Conservation (phyloP, 2,888 invertebrate species). For the Pseudococcus longispinus region DNA sequence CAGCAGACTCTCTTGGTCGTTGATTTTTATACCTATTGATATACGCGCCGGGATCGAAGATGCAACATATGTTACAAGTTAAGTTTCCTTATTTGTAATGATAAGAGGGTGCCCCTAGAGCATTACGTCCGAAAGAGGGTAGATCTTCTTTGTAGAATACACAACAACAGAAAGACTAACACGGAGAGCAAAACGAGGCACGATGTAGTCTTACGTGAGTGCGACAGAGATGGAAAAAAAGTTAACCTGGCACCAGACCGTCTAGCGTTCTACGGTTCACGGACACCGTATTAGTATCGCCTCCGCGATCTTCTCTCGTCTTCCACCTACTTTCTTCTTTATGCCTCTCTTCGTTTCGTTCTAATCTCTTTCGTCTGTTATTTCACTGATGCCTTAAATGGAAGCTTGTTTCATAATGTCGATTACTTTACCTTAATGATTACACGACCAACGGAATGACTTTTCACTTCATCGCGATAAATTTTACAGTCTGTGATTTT, state of each 20-base stretch:
- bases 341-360: not conserved
- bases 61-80: slow-evolving; percentile 28
- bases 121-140: slow-evolving; percentile 20
- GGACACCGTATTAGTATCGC: slow-evolving; percentile 42
- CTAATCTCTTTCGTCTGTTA: slow-evolving; percentile 37
- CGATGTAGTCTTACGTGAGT: not conserved
- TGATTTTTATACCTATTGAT: slow-evolving; percentile 1
- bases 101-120: slow-evolving; percentile 30
- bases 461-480: slow-evolving; percentile 43
- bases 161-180: not conserved
- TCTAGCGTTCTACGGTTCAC: slow-evolving; percentile 41
- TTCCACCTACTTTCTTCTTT: slow-evolving; percentile 46
- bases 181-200: not conserved
- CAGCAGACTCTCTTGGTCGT: not conserved
- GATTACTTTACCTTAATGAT: slow-evolving; percentile 33
- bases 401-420: slow-evolving; percentile 41
- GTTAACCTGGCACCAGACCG: slow-evolving; percentile 44
- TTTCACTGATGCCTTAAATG: slow-evolving; percentile 42
- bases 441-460: slow-evolving; percentile 38
- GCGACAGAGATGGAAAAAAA: not conserved
- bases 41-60: not conserved
- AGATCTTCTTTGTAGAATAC: not conserved
- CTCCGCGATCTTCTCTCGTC: slow-evolving; percentile 40
- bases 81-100: slow-evolving; percentile 35
- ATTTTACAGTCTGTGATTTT: slow-evolving; percentile 38